A percentile compares a stretch with the other conserved stretches of the same genome.
These are phyloP conservation scores for Tetragonula clypearis DNA, from an alignment of 1,140 invertebrate species.

Conservation along the genomic window DNA sequence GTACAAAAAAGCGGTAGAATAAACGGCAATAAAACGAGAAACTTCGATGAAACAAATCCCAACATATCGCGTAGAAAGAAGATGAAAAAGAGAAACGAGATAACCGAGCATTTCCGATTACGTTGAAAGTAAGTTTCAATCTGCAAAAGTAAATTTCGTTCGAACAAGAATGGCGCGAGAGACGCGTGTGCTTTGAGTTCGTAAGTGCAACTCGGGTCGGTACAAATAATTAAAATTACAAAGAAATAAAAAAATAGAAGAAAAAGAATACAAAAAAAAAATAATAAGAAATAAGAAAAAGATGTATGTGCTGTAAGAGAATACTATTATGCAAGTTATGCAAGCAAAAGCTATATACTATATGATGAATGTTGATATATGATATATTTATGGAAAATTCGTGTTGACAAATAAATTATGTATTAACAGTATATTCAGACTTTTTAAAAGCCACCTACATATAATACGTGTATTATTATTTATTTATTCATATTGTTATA, in stretches of 20 bases:
- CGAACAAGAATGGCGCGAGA: constrained; percentile 9
- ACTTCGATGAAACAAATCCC: constrained; percentile 55
- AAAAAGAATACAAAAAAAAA: constrained; percentile 21
- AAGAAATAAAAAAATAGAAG: constrained; percentile 12
- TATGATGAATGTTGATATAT: constrained; percentile 74
- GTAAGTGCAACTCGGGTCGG: constrained; percentile 55
- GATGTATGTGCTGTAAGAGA: constrained; percentile 52
- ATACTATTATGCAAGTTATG: constrained; percentile 61
- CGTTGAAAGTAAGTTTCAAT: constrained; percentile 33
- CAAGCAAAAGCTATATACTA: constrained; percentile 62
- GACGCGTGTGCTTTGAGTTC: constrained; percentile 52
- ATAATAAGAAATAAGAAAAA: constrained; percentile 38
- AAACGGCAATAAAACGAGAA: constrained; percentile 26
- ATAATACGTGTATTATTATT: too few relatives aligned
- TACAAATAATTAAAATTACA: constrained; percentile 67
- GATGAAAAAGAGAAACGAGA: not conserved
- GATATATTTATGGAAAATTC: constrained; percentile 78
- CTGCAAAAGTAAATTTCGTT: constrained; percentile 66
- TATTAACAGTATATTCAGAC: constrained; percentile 56
- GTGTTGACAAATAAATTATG: constrained; percentile 77
- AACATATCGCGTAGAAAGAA: constrained; percentile 57
- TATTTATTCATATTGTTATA: too few relatives aligned
- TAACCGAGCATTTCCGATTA: not conserved
- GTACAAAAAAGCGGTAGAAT: constrained; percentile 19
- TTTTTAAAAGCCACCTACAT: not conserved